phyloP scores from a whole-genome alignment of 2,797 vertebrate genomes.

The Netta rufina region DNA sequence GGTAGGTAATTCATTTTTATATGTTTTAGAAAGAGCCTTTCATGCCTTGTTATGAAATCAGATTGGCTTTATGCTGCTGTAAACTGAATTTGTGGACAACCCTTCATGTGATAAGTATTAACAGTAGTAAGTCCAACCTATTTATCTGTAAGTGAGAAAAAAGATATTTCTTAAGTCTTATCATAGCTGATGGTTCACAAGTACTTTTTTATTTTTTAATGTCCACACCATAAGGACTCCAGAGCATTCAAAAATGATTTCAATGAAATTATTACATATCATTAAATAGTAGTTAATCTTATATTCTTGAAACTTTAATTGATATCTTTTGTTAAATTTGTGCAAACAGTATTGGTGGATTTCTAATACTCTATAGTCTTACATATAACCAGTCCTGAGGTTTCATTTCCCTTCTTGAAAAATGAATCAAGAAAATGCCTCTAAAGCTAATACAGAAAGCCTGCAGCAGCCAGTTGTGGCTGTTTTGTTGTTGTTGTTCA shows the following conservation, averaged over 20 bases:
- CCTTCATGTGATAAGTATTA: background rate
- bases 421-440: background rate
- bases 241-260: background rate
- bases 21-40: background rate
- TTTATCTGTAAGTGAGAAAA: background rate
- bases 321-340: background rate
- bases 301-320: background rate
- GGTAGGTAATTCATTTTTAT: background rate
- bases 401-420: background rate
- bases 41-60: background rate
- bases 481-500: background rate
- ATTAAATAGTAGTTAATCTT: background rate
- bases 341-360: background rate
- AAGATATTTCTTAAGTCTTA: background rate
- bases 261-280: background rate
- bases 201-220: background rate
- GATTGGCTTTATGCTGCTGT: background rate
- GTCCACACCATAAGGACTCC: background rate
- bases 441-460: background rate
- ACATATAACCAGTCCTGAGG: background rate
- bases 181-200: background rate
- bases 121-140: background rate
- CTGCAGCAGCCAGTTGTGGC: background rate
- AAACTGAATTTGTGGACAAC: background rate
- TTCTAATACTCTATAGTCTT: background rate